phyloP scores from a whole-genome alignment of 2,888 invertebrate species.

The Sinotaia quadrata region DNA sequence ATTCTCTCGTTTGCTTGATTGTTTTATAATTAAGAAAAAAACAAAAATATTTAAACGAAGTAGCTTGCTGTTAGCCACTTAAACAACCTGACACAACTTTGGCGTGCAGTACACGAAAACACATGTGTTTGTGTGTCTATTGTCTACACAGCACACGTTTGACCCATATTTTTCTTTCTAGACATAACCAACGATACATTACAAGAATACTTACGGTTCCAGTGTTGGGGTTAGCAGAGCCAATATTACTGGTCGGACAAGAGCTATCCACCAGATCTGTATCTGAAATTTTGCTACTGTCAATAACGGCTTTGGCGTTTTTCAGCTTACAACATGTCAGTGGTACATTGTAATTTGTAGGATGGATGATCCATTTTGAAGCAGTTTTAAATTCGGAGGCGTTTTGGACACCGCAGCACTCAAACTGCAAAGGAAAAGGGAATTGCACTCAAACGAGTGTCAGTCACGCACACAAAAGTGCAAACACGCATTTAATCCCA shows the following conservation, averaged over 20 bases:
- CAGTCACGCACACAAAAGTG: neutral
- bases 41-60: too few relatives aligned
- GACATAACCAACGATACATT: too few relatives aligned
- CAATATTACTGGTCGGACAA: neutral
- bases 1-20: too few relatives aligned
- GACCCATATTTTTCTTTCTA: too few relatives aligned
- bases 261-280: neutral
- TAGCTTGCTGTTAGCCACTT: too few relatives aligned
- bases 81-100: too few relatives aligned
- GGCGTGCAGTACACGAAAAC: too few relatives aligned
- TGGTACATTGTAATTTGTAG: neutral
- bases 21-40: too few relatives aligned
- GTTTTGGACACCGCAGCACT: constrained; percentile 9
- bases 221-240: neutral
- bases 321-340: neutral
- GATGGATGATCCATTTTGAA: too few relatives aligned
- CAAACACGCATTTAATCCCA: too few relatives aligned
- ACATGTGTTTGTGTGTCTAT: neutral
- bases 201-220: neutral
- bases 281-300: neutral
- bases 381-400: neutral
- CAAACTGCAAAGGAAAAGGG: neutral
- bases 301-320: neutral
- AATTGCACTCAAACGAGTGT: neutral
- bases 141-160: too few relatives aligned